Percentiles rank a stretch among this genome's conserved stretches.
These are phyloP conservation scores for Nannospalax galili DNA, from an alignment of 2,113 vertebrate species.

Conservation along the genomic window DNA sequence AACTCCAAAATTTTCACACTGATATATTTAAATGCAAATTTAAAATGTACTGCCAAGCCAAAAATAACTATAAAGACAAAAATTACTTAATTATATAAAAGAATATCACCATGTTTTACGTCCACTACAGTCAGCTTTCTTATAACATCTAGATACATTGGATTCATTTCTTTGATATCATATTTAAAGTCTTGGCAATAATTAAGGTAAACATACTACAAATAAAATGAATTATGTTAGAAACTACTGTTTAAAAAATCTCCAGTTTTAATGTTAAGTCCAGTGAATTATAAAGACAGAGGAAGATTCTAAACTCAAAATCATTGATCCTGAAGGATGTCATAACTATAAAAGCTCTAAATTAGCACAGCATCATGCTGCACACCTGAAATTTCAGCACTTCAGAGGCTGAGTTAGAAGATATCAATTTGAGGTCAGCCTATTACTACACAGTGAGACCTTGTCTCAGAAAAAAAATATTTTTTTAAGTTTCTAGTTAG, in stretches of 20 bases:
- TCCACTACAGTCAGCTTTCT: constrained; percentile 31
- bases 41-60: constrained; percentile 20
- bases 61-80: constrained; percentile 31
- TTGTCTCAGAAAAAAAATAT: not conserved
- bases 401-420: not conserved
- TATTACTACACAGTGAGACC: not conserved
- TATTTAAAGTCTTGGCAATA: constrained; percentile 15
- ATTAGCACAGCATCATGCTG: not conserved
- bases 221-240: constrained; percentile 38
- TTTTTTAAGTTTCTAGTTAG: not conserved
- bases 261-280: constrained; percentile 30
- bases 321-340: not conserved
- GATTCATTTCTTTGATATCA: constrained; percentile 19
- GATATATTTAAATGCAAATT: constrained; percentile 45
- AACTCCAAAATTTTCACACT: constrained; percentile 47
- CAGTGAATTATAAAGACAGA: constrained; percentile 1
- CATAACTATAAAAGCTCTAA: not conserved
- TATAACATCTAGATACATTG: constrained; percentile 15
- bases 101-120: not conserved
- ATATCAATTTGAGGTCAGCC: not conserved
- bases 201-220: constrained; percentile 26
- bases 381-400: not conserved
- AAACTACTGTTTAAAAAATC: constrained; percentile 45
- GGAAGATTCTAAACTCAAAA: constrained; percentile 52
- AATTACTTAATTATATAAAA: constrained; percentile 49